Evolutionary conservation across 92 coral and sea anemone species (phyloP).

Genomic region (Porites lobata): DNA sequence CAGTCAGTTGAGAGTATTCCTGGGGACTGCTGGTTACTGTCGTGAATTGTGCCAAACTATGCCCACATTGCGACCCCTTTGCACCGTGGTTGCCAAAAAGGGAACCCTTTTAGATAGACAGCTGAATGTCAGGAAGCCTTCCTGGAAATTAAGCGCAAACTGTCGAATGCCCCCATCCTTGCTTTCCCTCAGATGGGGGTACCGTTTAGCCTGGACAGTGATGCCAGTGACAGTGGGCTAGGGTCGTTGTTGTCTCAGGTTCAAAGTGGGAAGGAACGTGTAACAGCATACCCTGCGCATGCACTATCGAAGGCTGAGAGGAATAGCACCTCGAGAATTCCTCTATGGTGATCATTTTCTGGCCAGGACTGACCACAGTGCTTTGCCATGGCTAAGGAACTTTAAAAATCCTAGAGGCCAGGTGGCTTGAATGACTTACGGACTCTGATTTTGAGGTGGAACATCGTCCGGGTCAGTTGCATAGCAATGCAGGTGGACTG

Average conservation of each 20-base stretch:
- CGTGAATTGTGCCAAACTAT: constrained; percentile 57
- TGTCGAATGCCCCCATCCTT: constrained; percentile 40
- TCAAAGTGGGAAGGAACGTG: constrained; percentile 31
- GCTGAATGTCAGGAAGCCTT: constrained; percentile 47
- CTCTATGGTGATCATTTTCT: constrained; percentile 22
- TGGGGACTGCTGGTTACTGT: constrained; percentile 58
- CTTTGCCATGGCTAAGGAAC: constrained; percentile 39
- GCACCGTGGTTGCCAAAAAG: constrained; percentile 46
- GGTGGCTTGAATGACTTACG: constrained; percentile 34
- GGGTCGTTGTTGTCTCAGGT: constrained; percentile 47
- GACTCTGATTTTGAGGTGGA: constrained; percentile 33
- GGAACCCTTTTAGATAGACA: constrained; percentile 14
- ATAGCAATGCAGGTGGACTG: constrained; percentile 41
- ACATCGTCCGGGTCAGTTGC: constrained; percentile 19
- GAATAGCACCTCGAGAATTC: constrained; percentile 45
- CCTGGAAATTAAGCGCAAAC: background rate
- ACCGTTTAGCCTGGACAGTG: constrained; percentile 52
- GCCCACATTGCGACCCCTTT: constrained; percentile 56
- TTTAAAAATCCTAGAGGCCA: constrained; percentile 47
- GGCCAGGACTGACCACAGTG: constrained; percentile 43
- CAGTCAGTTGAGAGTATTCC: constrained; percentile 44
- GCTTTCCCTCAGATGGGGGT: constrained; percentile 31
- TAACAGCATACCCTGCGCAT: constrained; percentile 26
- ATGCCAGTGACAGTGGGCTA: constrained; percentile 46
- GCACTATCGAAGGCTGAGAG: constrained; percentile 38